Evolutionary conservation across 1,140 invertebrate genomes (phyloP), one percentile per base, ranked within the genome.

Genomic region (Diorhabda elongata): DNA sequence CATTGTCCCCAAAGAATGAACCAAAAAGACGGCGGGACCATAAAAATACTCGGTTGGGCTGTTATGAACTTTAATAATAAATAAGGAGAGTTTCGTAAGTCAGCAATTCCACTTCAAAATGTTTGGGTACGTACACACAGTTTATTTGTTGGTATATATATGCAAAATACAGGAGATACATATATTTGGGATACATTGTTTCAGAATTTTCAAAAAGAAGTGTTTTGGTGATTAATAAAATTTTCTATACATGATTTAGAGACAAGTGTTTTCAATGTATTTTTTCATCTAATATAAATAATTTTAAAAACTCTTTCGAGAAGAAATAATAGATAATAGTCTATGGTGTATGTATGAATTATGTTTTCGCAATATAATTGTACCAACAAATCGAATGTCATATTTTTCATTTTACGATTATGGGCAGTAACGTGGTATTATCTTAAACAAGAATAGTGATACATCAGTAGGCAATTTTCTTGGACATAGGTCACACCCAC

Each of bases 51-150:
- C 47, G 47, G 47, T n/a, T 52, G 47, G 47, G 47, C 47, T 52
- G 47, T 52, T 52, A 52, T 52, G 47, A 52, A 52, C 47, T 52
- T 52, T 52, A 52, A 52, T 52, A 52, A 52, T 52, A 52, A 52
- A 52, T 52, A 52, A n/a, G 47, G n/a, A 52, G 47, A 52, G 47
- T 52, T 52, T 52, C 47, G 47, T 52, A 52, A 52, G 6, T 52
- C 47, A n/a, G n/a, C 47, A 52, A 52, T 52, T 52, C 47, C 47
- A 8, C 47, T n/a, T 8, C 47, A 8, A 6, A n/a, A 52, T 52
- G 47, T 52, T 52, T 52, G 2, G 47, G 47, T 52, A 52, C 47
- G 47, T 52, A 52, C 47, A 52, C 47, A 8, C 47, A n/a, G 47
- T 52, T 52, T 52, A 52, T 52, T 52, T 52, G 47, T 52, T 52